A percentile compares a stretch with the other conserved stretches of the same genome.
Conservation (phyloP, 2,113 vertebrate species). For the Raphicerus campestris region DNA sequence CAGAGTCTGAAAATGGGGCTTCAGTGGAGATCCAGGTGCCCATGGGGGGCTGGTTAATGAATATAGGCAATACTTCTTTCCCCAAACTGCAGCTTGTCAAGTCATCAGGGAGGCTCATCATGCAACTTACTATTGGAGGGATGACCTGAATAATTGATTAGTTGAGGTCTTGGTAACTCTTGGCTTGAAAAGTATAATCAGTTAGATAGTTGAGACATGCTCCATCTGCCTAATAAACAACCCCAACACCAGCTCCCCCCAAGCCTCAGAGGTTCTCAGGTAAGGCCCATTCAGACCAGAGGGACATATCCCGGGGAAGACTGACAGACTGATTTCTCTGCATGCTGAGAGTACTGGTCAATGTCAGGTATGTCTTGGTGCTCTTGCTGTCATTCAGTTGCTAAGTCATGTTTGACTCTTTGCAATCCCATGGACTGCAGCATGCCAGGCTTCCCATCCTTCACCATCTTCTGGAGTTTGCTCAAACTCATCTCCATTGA, state of each 20-base stretch:
- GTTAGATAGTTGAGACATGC: neutral
- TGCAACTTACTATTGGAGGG: neutral
- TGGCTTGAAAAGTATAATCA: neutral
- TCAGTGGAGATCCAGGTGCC: neutral
- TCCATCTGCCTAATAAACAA: neutral
- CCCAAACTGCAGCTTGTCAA: neutral
- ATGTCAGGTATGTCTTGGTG: neutral
- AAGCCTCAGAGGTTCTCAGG: neutral
- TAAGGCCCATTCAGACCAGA: neutral
- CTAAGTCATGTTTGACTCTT: neutral
- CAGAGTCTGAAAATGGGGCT: neutral
- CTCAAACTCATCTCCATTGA: neutral
- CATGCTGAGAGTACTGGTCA: neutral
- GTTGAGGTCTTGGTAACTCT: neutral
- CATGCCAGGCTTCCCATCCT: neutral
- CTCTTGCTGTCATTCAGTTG: neutral
- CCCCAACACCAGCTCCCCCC: neutral
- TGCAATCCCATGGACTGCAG: neutral
- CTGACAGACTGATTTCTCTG: neutral
- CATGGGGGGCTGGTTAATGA: neutral
- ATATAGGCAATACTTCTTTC: neutral
- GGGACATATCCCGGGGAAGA: neutral
- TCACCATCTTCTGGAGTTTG: neutral
- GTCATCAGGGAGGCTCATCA: neutral
- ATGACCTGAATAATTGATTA: neutral